Base-by-base conservation (phyloP, 2,888 invertebrate genomes). In the Liposcelis brunnea region DNA sequence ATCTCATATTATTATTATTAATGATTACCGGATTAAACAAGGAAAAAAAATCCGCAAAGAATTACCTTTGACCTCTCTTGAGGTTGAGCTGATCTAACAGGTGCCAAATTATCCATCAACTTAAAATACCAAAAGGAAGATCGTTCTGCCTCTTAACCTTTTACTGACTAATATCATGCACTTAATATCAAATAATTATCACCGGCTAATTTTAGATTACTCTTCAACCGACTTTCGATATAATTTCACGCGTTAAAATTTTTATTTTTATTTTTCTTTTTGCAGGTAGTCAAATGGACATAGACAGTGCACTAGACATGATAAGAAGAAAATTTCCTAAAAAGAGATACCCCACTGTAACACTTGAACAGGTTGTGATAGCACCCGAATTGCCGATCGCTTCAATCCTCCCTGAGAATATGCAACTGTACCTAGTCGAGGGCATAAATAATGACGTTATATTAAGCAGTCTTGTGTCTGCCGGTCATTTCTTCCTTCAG, bases 391-490 rank as follows among this genome's bases (percentile, higher is more conserved):
- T 59, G 18, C 52, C 61, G 2, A 55, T 62, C 18, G 56, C 67
- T 49, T 54, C 52, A 8, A 46, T 55, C 10, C 51, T 49, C 43
- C 61, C 47, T 46, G 60, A 61, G 49, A 58, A 64, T 52, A 62
- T 68, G 43, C 66, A 87, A 77, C 71, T 94, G 56, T 79, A 80
- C 62, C 69, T 97, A 52, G 80, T 94, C 56, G 89, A 89, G 63
- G 86, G 85, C 42, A 83, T 94, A 45, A 85, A 86, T 61, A 89
- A 91, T 59, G 95, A 97, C 66, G 86, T 93, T 19, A 77, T 82
- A 50, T 74, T 97, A 55, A 87, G 86, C 59, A 80, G 84, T 55
- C 74, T 93, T 58, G 77, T 89, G 51, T 76, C 79, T 51, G 84
- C 90, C 44, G 81, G 82, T 36, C 90, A 91, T 62, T 71, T 97